These are phyloP conservation scores for Oryzias melastigma DNA, from an alignment of 2,113 vertebrate species.

Conservation along the genomic window DNA sequence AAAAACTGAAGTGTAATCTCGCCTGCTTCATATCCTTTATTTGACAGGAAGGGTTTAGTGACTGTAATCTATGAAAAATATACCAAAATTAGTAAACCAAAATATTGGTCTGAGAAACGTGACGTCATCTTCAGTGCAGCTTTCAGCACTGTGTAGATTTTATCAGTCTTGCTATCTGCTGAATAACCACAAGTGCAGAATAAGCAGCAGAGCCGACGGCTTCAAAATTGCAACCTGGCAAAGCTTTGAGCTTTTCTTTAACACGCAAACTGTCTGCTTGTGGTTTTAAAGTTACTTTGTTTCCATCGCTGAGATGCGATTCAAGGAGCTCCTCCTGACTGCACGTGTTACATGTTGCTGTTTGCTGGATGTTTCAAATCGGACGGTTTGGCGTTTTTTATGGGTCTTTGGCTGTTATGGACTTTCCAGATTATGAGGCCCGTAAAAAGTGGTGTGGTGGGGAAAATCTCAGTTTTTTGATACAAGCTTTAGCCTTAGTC, in stretches of 20 bases:
- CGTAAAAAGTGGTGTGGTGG: too few species aligned
- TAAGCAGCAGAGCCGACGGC: neutral
- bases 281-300: slow-evolving; percentile 4
- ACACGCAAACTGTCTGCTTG: slow-evolving; percentile 1
- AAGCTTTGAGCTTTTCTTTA: neutral
- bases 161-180: slow-evolving; percentile 12
- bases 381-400: slow-evolving; percentile 4
- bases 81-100: neutral
- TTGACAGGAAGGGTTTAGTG: neutral
- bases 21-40: neutral
- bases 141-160: neutral
- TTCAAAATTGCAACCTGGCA: slow-evolving; percentile 18
- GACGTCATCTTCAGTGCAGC: slow-evolving; percentile 2
- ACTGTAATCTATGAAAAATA: neutral
- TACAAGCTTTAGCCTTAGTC: too few species aligned
- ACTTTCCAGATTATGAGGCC: too few species aligned
- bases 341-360: slow-evolving; percentile 8
- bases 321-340: slow-evolving; percentile 11
- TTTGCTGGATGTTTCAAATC: slow-evolving; percentile 6
- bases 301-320: slow-evolving; percentile 2
- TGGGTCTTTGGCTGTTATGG: too few species aligned
- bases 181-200: slow-evolving; percentile 24
- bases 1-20: too few species aligned
- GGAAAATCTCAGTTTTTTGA: too few species aligned
- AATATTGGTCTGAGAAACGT: neutral